Conservation (phyloP, 2,113 vertebrate genomes). For the Rhinoptilus africanus region DNA sequence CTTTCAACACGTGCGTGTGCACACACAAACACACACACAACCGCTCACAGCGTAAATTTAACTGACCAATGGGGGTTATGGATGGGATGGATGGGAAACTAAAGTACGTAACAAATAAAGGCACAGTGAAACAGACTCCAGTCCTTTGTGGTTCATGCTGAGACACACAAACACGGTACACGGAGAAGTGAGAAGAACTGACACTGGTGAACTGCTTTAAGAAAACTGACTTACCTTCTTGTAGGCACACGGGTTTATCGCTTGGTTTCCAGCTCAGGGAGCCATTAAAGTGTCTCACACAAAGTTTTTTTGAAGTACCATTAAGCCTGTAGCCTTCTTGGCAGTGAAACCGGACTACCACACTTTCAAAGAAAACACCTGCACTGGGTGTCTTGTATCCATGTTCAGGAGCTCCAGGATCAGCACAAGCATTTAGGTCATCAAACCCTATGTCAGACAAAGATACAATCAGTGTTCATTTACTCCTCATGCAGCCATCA, state of each 20-base stretch:
- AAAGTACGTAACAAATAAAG: background rate
- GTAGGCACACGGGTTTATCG: constrained; percentile 79
- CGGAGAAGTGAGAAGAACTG: background rate
- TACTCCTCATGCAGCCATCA: background rate
- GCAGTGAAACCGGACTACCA: constrained; percentile 81
- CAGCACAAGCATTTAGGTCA: constrained; percentile 75
- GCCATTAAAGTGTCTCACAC: constrained; percentile 78
- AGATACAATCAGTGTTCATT: background rate
- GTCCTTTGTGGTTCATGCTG: background rate
- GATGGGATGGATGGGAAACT: background rate
- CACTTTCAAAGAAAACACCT: constrained; percentile 79
- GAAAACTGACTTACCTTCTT: constrained; percentile 77
- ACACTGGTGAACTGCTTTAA: background rate
- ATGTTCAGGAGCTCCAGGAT: constrained; percentile 80
- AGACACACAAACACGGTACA: background rate
- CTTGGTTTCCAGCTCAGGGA: constrained; percentile 83
- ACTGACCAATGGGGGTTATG: background rate
- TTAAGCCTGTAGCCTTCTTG: constrained; percentile 82
- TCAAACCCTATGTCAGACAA: constrained; percentile 69
- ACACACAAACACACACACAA: background rate
- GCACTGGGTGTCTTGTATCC: constrained; percentile 77
- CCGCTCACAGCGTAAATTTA: background rate
- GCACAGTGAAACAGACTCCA: background rate
- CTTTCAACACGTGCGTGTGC: background rate
- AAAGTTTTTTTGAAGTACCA: constrained; percentile 81